Evolutionary conservation across 2,113 vertebrate species (phyloP).

Genomic region (Antechinus flavipes): DNA sequence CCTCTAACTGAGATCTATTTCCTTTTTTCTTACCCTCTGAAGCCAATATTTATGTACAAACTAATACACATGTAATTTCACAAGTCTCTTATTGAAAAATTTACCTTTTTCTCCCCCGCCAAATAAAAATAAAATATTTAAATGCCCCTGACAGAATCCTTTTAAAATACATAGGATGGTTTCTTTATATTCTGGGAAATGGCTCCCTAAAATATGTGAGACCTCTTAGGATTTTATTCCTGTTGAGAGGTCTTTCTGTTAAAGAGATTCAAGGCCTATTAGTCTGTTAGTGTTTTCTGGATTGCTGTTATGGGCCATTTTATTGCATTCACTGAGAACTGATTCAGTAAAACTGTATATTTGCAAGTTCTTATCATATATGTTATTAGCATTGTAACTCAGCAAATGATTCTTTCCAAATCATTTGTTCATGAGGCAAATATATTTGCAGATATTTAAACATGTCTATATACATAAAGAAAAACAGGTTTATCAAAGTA

Average conservation of each 20-base stretch:
- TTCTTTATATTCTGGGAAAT: background rate
- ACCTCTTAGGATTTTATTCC: background rate
- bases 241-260: background rate
- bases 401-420: background rate
- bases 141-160: background rate
- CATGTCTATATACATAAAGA: background rate
- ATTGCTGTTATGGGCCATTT: background rate
- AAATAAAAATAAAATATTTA: background rate
- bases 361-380: background rate
- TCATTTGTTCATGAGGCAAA: background rate
- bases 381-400: background rate
- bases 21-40: background rate
- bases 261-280: background rate
- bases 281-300: background rate
- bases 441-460: background rate
- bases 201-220: background rate
- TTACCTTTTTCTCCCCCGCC: background rate
- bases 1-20: background rate
- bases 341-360: background rate
- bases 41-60: background rate
- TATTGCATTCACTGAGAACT: background rate
- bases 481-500: background rate
- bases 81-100: background rate
- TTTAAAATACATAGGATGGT: background rate
- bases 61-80: background rate